Conservation (phyloP, 2,797 vertebrate species). For the Luscinia megarhynchos region DNA sequence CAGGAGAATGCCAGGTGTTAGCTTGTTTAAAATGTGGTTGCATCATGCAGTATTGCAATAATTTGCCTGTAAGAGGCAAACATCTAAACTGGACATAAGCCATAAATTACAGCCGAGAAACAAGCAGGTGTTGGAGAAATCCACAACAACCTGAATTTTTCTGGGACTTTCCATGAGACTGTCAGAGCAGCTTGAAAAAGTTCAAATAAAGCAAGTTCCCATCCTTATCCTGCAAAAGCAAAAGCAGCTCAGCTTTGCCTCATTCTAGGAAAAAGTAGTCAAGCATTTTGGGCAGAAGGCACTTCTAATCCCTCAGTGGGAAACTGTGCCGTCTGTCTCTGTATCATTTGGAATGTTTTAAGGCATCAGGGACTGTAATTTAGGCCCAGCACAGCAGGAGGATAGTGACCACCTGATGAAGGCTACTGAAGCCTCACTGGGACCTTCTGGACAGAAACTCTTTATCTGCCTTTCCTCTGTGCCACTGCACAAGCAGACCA, state of each 20-base stretch:
- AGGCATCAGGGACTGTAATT: slow-evolving; percentile 27
- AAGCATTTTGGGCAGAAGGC: background rate
- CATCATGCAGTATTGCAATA: background rate
- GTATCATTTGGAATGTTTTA: background rate
- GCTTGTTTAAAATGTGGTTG: background rate
- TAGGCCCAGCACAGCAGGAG: slow-evolving; percentile 43
- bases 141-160: background rate
- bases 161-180: background rate
- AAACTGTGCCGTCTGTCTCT: background rate
- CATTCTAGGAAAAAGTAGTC: background rate
- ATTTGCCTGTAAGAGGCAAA: background rate
- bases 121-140: background rate
- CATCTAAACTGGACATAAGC: accelerated
- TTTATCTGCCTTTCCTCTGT: background rate
- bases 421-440: slow-evolving; percentile 11
- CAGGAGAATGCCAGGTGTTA: background rate
- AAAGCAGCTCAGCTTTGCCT: background rate
- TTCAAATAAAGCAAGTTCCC: background rate
- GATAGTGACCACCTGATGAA: slow-evolving; percentile 13
- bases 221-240: background rate
- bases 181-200: background rate
- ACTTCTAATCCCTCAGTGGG: background rate
- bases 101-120: background rate
- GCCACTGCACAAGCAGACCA: background rate
- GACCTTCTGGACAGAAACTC: background rate